Conservation (phyloP, 2,113 vertebrate genomes). For the Talpa occidentalis region DNA sequence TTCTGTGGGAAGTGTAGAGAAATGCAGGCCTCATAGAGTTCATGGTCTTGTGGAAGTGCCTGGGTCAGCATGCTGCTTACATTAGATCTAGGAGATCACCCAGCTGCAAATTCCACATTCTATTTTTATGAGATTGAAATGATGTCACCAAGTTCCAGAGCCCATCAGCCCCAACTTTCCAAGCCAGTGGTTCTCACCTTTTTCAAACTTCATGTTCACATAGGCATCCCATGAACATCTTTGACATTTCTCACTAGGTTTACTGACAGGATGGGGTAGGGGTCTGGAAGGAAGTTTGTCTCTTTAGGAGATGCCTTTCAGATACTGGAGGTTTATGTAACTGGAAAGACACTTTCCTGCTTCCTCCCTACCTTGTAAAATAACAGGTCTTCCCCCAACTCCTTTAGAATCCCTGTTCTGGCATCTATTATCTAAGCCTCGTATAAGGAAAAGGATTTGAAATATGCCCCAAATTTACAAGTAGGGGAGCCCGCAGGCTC, state of each 20-base stretch:
- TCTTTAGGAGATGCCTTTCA: constrained; percentile 2
- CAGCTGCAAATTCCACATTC: constrained; percentile 1
- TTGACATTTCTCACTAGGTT: not conserved
- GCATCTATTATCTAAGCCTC: not conserved
- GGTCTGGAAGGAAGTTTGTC: not conserved
- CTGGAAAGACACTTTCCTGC: constrained; percentile 1
- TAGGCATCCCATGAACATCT: not conserved
- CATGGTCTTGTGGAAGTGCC: not conserved
- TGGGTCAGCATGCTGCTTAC: not conserved
- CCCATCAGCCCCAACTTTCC: not conserved
- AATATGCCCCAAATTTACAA: not conserved
- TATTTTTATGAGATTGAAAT: not conserved
- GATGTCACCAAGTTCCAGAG: constrained; percentile 20
- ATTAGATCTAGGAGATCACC: not conserved
- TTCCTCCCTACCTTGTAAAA: not conserved
- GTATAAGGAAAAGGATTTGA: not conserved
- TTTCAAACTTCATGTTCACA: not conserved
- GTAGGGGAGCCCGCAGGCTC: not conserved
- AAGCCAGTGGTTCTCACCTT: constrained; percentile 5
- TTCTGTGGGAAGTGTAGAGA: not conserved
- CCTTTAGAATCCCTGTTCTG: constrained; percentile 31
- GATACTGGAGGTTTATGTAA: not conserved
- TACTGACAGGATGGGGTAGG: not conserved
- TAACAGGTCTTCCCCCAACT: not conserved
- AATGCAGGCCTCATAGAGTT: not conserved